Percentiles rank a stretch among this genome's conserved stretches.
These are phyloP conservation scores for Anolis apletophallus DNA, from an alignment of 2,797 vertebrate genomes.

Conservation along the genomic window DNA sequence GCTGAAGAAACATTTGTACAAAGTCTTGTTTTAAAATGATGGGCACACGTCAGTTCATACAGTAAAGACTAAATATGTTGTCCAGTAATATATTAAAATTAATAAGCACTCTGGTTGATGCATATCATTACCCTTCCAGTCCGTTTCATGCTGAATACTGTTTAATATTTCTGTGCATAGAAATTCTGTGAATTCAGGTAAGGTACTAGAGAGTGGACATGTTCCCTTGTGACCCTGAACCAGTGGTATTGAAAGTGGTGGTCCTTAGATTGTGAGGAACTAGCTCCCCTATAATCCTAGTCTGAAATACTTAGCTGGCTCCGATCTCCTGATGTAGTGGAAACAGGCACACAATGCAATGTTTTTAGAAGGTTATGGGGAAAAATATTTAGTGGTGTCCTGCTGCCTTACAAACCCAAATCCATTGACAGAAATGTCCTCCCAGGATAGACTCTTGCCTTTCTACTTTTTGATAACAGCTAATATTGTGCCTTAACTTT, in stretches of 20 bases:
- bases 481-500: too few relatives aligned
- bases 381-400: not conserved
- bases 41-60: not conserved
- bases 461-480: too few relatives aligned
- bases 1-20: too few relatives aligned
- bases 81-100: not conserved
- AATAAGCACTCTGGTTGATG: not conserved
- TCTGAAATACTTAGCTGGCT: not conserved
- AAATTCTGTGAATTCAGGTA: not conserved
- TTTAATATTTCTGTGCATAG: too few relatives aligned
- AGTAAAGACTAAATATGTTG: not conserved
- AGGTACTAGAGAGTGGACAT: not conserved
- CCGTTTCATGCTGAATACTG: not conserved
- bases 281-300: not conserved
- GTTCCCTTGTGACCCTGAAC: not conserved
- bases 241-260: too few relatives aligned
- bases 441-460: too few relatives aligned
- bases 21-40: not conserved
- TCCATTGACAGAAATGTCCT: not conserved
- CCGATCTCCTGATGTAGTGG: not conserved
- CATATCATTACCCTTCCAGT: not conserved
- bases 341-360: not conserved
- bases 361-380: too few relatives aligned
- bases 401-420: not conserved
- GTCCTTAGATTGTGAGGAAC: too few relatives aligned